Conservation (phyloP, 2,888 invertebrate genomes). For the Acanthacorydalis orientalis region DNA sequence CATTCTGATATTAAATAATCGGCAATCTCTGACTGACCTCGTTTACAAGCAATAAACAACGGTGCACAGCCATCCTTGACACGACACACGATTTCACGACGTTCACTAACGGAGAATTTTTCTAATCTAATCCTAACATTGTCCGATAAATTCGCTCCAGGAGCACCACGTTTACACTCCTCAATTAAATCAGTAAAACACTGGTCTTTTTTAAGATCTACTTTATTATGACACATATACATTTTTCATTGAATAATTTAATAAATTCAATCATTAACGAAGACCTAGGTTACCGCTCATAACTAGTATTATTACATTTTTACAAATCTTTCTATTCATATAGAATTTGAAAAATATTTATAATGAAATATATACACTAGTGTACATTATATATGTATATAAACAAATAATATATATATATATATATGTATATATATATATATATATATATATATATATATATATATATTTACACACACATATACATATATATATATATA, state of each 20-base stretch:
- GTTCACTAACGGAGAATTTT: slow-evolving; percentile 36
- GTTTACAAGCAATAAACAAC: slow-evolving; percentile 59
- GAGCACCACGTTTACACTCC: slow-evolving; percentile 48
- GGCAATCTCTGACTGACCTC: slow-evolving; percentile 68
- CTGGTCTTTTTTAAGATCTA: slow-evolving; percentile 26
- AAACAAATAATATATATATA: too few species aligned
- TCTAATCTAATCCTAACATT: slow-evolving; percentile 35
- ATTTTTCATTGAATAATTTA: slow-evolving; percentile 12
- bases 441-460: too few species aligned
- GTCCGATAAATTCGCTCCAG: slow-evolving; percentile 47
- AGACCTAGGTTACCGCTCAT: too few species aligned
- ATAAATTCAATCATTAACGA: too few species aligned
- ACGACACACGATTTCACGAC: slow-evolving; percentile 51
- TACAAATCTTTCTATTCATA: too few species aligned
- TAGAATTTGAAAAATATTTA: too few species aligned
- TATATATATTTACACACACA: too few species aligned
- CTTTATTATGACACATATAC: slow-evolving; percentile 20
- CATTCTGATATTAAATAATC: slow-evolving; percentile 73
- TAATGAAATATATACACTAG: too few species aligned
- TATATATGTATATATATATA: too few species aligned
- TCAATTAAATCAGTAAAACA: slow-evolving; percentile 44
- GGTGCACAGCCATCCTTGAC: slow-evolving; percentile 65
- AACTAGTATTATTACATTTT: too few species aligned
- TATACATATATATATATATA: too few species aligned
- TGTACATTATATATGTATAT: too few species aligned